Evolutionary conservation across 2,797 vertebrate genomes (phyloP), one percentile per base, ranked within the genome.

Genomic region (Liasis olivaceus): DNA sequence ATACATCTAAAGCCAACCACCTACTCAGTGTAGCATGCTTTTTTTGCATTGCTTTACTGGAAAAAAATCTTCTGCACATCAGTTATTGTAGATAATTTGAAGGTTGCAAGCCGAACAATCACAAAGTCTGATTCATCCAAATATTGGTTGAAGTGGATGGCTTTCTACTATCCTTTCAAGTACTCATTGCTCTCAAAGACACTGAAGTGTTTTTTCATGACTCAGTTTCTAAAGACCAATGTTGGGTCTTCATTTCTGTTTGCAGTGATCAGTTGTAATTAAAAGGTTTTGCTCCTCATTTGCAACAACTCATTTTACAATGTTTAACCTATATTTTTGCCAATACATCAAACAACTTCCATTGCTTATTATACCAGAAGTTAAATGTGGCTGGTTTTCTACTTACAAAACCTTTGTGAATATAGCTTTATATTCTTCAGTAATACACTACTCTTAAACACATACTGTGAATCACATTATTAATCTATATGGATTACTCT

Each of bases 151-250:
- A 95, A 91, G 95, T 93, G 94, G 94, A 77, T 26, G 0, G 93
- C 31, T 96, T 96, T 97, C 95, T 96, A 94, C 93, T 94, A 12
- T 85, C 91, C 84, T 95, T 92, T 95, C 62, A 95, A 95, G 94
- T 95, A 96, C 94, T 96, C 96, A 96, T 94, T 94, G 92, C 31
- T 84, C 5, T 5, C 93, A 95, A 77, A 90, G 94, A 93, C 31
- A 64, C 3, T 3, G 90, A 95, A 81, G 90, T 94, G 91, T 87
- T 94, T 85, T 86, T 92, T 91, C 93, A 93, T 93, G 94, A 90
- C 72, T 0, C 0, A 56, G 42, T 93, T 96, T 96, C 93, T 94
- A 89, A 96, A 96, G 95, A 95, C 96, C 93, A 93, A 86, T 93
- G 87, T 94, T 93, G 91, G 3, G 60, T 81, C 94, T 94, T 95